Base-by-base conservation (phyloP, 2,797 vertebrate species). In the Sebastes glaucus region DNA sequence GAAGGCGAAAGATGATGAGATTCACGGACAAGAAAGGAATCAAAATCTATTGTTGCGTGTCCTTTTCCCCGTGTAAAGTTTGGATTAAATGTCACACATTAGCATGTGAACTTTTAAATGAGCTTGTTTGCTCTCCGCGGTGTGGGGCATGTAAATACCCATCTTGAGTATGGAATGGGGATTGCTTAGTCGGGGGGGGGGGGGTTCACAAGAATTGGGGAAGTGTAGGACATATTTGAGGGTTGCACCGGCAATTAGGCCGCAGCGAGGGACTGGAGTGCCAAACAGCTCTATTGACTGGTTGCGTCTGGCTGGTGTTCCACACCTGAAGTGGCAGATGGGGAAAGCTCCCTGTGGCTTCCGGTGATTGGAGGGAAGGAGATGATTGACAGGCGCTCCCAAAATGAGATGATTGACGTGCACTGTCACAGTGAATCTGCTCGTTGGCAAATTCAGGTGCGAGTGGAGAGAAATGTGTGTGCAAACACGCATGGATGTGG, bases 81-180 rank as follows among this genome's bases (percentile, higher is more conserved):
- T 96, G 96, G 94, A 96, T 96, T 96, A 96, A 96, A 96, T 96
- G 96, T 96, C 96, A 96, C 92, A 96, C 95, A 96, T 96, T 96
- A 96, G 96, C 96, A 96, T 96, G 95, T 96, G 96, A 96, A 96
- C 96, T 96, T 96, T 96, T 96, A 96, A 96, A 96, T 96, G 95
- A 96, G 96, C 96, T 96, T 96, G 96, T 96, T 96, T 96, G 96
- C 96, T 95, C 95, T 95, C 92, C 71, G 87, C 74, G 86, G 92
- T 86, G 94, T 91, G 93, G 89, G 94, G 89, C 95, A 96, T 96
- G 96, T 96, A 96, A 96, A 96, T 96, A 96, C 91, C 91, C 94
- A 91, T 94, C 92, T 92, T 93, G 94, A 95, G 94, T 92, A 91
- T 91, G 88, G 93, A 92, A 91, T 81, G 84, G 83, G 92, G 93